Evolutionary conservation across 2,797 vertebrate species (phyloP), one percentile per base, ranked within the genome.

Genomic region (Onychomys torridus): DNA sequence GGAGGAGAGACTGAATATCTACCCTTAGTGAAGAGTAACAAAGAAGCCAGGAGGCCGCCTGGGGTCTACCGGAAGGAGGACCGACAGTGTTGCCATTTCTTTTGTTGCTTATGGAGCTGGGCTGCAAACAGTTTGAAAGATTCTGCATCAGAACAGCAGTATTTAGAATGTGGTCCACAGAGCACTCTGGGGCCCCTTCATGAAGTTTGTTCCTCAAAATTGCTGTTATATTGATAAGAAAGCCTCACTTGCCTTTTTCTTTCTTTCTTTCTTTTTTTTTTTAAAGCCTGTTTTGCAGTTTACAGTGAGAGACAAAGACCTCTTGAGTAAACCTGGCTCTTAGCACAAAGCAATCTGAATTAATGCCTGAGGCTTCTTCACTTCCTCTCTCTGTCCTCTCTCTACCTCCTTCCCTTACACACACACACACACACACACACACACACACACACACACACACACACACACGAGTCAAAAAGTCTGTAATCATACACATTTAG

Each of bases 61-160:
- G 10, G 17, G 14, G 32, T 21, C 1, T 8, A 3, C 27, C 10
- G 67, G 83, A 69, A 40, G 65, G 12, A 88, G 55, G 67, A 46
- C 14, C 69, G 57, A 7, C 67, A 77, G 1, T 49, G 37, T 81
- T 93, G 75, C 34, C 55, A 23, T 9, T 29, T 55, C 37, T 92
- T 67, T 78, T 63, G 49, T 4, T 40, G 21, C 77, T 63, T 71
- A 61, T 25, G 75, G 73, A 96, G 82, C 89, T 83, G 43, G 52
- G 40, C 37, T 52, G 94, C 86, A 88, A 97, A 61, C 3, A 23
- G 40, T 61, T 52, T 89, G 71, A 91, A 93, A 32, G 37, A 89
- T 52, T 93, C 14, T n/a, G 57, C n/a, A 52, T 3, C 37, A 73
- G 37, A 93, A 61, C 37, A 52, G 40, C 23, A 17, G 11, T 67